These are phyloP conservation scores for Timandra comae DNA, from an alignment of 2,888 invertebrate genomes.

Conservation along the genomic window DNA sequence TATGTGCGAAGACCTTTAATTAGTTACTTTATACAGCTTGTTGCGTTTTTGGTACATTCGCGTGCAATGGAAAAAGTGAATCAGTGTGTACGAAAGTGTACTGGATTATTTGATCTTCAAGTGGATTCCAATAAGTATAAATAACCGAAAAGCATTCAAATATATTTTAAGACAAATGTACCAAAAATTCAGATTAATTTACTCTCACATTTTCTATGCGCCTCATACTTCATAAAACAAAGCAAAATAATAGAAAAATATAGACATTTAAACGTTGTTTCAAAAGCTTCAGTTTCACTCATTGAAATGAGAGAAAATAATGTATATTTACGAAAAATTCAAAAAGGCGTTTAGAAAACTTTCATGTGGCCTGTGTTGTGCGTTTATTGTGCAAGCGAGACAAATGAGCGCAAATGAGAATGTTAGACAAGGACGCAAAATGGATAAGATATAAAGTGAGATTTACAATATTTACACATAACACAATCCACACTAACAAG, in stretches of 20 bases:
- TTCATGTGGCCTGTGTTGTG: slow-evolving; percentile 64
- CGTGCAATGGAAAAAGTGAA: too few species aligned
- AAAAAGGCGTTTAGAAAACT: slow-evolving; percentile 44
- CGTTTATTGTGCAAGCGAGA: slow-evolving; percentile 51
- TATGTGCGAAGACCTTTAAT: too few species aligned
- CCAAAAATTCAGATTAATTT: slow-evolving; percentile 15
- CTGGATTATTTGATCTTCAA: too few species aligned
- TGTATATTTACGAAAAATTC: slow-evolving; percentile 17
- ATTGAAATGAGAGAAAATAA: too few species aligned
- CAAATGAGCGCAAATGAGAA: slow-evolving; percentile 39
- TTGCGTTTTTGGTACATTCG: too few species aligned
- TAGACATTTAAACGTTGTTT: too few species aligned
- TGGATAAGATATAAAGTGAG: slow-evolving; percentile 17
- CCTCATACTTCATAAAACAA: slow-evolving; percentile 13
- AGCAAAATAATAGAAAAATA: too few species aligned
- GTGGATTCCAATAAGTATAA: too few species aligned
- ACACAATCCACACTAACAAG: slow-evolving; percentile 55
- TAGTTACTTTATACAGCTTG: too few species aligned
- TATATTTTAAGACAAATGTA: not conserved
- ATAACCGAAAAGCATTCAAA: too few species aligned
- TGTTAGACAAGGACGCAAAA: slow-evolving; percentile 35
- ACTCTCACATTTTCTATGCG: slow-evolving; percentile 13
- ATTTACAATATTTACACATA: slow-evolving; percentile 46
- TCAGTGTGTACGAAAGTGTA: too few species aligned
- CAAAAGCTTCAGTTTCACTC: too few species aligned